These are phyloP conservation scores for Cephonodes hylas DNA, from an alignment of 2,888 invertebrate genomes.

Conservation along the genomic window DNA sequence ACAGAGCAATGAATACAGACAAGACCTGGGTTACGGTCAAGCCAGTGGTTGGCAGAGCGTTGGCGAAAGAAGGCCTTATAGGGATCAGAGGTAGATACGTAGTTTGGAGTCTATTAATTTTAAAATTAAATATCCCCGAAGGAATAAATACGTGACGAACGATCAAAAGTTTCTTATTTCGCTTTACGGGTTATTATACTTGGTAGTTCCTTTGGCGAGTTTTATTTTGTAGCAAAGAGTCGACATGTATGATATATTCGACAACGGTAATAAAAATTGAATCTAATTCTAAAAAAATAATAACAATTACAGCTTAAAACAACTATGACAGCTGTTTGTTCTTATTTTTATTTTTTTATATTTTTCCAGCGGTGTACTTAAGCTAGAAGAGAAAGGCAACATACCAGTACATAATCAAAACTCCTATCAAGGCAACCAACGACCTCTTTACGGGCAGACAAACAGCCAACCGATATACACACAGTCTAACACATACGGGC, in stretches of 20 bases:
- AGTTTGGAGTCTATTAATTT: background rate
- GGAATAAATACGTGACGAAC: too few relatives aligned
- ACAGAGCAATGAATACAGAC: conserved; percentile 15
- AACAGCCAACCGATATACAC: conserved; percentile 23
- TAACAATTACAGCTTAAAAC: background rate
- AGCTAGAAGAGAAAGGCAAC: conserved; percentile 42
- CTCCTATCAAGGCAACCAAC: conserved; percentile 24
- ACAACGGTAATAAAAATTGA: too few relatives aligned
- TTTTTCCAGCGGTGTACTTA: conserved; percentile 52
- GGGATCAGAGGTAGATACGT: conserved; percentile 65
- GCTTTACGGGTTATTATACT: too few relatives aligned
- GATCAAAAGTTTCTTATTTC: too few relatives aligned
- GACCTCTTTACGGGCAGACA: conserved; percentile 15
- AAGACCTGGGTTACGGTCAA: conserved; percentile 21
- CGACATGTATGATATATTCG: too few relatives aligned
- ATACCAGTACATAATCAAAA: conserved; percentile 35
- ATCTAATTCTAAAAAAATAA: background rate
- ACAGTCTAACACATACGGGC: conserved; percentile 20
- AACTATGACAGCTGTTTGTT: background rate
- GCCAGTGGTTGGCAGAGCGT: conserved; percentile 68
- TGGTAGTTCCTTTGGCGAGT: too few relatives aligned
- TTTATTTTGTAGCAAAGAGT: too few relatives aligned
- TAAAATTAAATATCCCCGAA: too few relatives aligned
- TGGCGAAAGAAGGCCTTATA: conserved; percentile 66
- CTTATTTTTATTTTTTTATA: background rate